These are phyloP conservation scores for Chelon auratus DNA, from an alignment of 2,797 vertebrate genomes.

Conservation along the genomic window DNA sequence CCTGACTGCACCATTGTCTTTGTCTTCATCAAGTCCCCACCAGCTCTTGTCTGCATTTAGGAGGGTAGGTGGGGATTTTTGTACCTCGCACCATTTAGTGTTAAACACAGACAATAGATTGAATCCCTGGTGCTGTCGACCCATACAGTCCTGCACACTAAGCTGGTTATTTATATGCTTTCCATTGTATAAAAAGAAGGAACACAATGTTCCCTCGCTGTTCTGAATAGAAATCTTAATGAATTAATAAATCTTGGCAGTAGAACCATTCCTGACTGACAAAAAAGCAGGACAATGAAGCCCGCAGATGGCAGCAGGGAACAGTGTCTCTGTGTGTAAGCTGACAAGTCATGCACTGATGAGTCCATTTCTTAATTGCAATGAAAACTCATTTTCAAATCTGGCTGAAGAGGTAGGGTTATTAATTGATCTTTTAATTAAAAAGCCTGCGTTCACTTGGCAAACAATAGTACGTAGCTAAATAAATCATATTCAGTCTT, in stretches of 20 bases:
- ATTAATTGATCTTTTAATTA: conserved; percentile 87
- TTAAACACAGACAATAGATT: conserved; percentile 58
- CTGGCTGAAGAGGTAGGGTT: conserved; percentile 83
- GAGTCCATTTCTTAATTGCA: conserved; percentile 86
- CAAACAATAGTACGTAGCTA: conserved; percentile 76
- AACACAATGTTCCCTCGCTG: conserved; percentile 83
- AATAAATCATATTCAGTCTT: conserved; percentile 79
- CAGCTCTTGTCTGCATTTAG: conserved; percentile 49
- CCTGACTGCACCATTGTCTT: neutral
- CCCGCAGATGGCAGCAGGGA: conserved; percentile 80
- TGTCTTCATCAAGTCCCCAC: conserved; percentile 18
- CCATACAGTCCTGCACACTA: conserved; percentile 59
- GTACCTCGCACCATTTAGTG: conserved; percentile 66
- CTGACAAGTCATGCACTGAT: conserved; percentile 89
- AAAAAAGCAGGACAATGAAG: conserved; percentile 81
- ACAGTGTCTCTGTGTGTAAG: conserved; percentile 84
- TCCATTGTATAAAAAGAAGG: conserved; percentile 76
- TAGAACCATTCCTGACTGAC: conserved; percentile 78
- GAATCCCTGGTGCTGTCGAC: conserved; percentile 49
- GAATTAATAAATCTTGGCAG: conserved; percentile 88
- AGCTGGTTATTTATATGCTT: conserved; percentile 80
- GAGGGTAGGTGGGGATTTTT: conserved; percentile 54
- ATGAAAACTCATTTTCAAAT: conserved; percentile 84
- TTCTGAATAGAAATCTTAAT: conserved; percentile 86
- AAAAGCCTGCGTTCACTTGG: conserved; percentile 73